Evolutionary conservation across 2,888 invertebrate species (phyloP).

Genomic region (Selenia dentaria): DNA sequence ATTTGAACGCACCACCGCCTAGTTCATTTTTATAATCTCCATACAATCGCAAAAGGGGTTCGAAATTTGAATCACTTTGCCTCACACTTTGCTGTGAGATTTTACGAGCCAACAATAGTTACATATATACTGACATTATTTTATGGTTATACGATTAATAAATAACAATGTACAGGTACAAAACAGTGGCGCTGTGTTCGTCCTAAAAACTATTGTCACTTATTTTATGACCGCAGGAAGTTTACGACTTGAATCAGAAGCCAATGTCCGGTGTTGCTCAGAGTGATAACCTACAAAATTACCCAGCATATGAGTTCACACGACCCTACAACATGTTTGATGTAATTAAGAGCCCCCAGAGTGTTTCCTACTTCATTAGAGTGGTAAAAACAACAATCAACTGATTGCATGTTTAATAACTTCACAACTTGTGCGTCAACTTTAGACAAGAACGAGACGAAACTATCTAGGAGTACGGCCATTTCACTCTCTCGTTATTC

Average conservation of each 20-base stretch:
- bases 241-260: not conserved
- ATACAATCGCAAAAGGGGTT: no score
- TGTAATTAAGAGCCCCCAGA: conserved; percentile 62
- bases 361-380: conserved; percentile 64
- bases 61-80: no score
- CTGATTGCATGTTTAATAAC: conserved; percentile 78
- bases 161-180: no score
- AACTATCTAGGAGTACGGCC: conserved; percentile 29
- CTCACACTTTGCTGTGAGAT: no score
- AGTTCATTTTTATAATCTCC: no score
- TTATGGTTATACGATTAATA: no score
- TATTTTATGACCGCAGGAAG: not conserved
- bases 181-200: no score
- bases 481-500: conserved; percentile 50
- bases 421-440: conserved; percentile 50
- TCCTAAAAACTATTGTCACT: not conserved
- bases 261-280: conserved; percentile 5
- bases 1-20: no score
- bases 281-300: conserved; percentile 17
- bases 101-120: no score
- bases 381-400: conserved; percentile 71
- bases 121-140: no score
- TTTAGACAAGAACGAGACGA: conserved; percentile 52
- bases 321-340: conserved; percentile 16
- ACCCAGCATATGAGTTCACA: conserved; percentile 15